A percentile compares a stretch with the other conserved stretches of the same genome.
Conservation (phyloP, 2,888 invertebrate genomes). For the Iphiclides podalirius region DNA sequence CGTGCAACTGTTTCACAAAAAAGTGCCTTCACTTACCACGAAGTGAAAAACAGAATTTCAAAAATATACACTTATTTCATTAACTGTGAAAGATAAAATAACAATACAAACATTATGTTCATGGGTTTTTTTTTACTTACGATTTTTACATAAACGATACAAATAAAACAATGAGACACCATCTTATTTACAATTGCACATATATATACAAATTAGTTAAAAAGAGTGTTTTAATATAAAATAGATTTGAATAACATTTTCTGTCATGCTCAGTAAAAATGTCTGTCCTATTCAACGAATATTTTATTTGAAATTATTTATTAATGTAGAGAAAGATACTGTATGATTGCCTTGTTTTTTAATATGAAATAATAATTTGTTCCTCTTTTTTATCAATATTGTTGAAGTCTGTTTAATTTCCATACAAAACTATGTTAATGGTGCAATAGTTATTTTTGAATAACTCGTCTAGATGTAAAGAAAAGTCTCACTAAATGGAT, state of each 20-base stretch:
- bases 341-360: not conserved
- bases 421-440: not conserved
- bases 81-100: too few species aligned
- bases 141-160: too few species aligned
- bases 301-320: constrained; percentile 9
- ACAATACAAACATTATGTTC: too few species aligned
- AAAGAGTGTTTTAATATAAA: too few species aligned
- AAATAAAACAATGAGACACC: too few species aligned
- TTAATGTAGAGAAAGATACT: not conserved
- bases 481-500: constrained; percentile 15
- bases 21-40: constrained; percentile 54
- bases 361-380: constrained; percentile 1
- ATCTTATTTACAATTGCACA: constrained; percentile 4
- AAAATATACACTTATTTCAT: too few species aligned
- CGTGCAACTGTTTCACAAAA: constrained; percentile 45
- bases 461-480: too few species aligned
- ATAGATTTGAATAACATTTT: too few species aligned
- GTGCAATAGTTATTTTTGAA: not conserved
- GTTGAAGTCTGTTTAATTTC: not conserved
- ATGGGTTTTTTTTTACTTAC: too few species aligned
- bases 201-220: too few species aligned
- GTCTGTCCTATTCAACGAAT: constrained; percentile 22
- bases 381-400: not conserved
- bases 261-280: constrained; percentile 2
- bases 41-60: too few species aligned